Evolutionary conservation across 2,113 vertebrate genomes (phyloP).

Genomic region (Ramphastos sulfuratus): DNA sequence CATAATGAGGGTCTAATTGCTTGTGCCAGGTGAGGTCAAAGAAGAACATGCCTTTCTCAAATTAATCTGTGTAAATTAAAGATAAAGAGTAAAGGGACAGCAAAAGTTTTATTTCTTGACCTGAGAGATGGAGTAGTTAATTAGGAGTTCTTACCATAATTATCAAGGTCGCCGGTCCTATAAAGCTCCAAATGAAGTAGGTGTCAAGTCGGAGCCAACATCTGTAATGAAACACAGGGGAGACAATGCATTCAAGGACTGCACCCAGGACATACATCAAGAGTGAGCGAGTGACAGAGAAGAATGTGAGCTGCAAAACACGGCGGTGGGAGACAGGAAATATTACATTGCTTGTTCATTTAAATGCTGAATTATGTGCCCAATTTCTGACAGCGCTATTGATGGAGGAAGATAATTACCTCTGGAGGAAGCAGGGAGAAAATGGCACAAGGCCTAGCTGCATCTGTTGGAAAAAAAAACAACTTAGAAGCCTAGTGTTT

Average conservation of each 20-base stretch:
- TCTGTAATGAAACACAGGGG: conserved; percentile 83
- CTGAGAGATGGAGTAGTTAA: conserved; percentile 84
- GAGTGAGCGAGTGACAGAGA: conserved; percentile 78
- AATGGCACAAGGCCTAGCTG: conserved; percentile 66
- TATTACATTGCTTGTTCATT: conserved; percentile 83
- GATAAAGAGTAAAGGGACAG: conserved; percentile 56
- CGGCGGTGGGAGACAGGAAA: conserved; percentile 77
- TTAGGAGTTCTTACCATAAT: conserved; percentile 96
- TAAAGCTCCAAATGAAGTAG: conserved; percentile 99
- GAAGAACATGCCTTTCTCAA: conserved; percentile 71
- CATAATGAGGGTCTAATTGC: conserved; percentile 66
- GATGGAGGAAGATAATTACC: conserved; percentile 84
- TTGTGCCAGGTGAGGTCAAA: conserved; percentile 66
- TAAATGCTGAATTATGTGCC: conserved; percentile 85
- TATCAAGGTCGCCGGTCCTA: conserved; percentile 98
- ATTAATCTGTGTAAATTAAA: conserved; percentile 76
- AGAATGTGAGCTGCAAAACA: conserved; percentile 77
- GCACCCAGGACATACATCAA: conserved; percentile 78
- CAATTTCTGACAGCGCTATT: conserved; percentile 79
- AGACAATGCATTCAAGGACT: conserved; percentile 76
- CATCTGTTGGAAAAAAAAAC: conserved; percentile 26
- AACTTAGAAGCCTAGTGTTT: background rate
- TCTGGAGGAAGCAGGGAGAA: conserved; percentile 72
- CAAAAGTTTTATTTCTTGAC: conserved; percentile 80
- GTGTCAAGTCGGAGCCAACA: conserved; percentile 99